Evolutionary conservation across 2,797 vertebrate genomes (phyloP).

Genomic region (Pitangus sulphuratus): DNA sequence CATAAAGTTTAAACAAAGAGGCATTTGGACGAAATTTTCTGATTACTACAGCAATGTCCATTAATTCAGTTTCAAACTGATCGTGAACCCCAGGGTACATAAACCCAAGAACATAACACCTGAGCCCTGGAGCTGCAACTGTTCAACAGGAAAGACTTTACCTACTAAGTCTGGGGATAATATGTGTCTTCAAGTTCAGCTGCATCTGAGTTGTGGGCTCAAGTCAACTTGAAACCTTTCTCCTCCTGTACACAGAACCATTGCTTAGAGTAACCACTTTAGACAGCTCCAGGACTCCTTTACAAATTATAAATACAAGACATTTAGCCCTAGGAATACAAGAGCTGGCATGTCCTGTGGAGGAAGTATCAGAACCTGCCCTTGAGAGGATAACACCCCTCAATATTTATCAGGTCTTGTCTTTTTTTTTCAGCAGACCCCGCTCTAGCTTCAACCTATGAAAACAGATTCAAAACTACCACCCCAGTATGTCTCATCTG

Average conservation of each 20-base stretch:
- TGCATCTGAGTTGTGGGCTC: neutral
- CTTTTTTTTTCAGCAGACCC: neutral
- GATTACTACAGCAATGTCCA: neutral
- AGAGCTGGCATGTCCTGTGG: neutral
- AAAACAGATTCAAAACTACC: neutral
- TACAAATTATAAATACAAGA: neutral
- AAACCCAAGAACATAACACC: neutral
- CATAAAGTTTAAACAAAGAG: slow-evolving; percentile 36
- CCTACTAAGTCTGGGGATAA: neutral
- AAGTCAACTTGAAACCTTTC: neutral
- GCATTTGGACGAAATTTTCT: neutral
- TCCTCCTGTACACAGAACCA: neutral
- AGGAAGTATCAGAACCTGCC: neutral
- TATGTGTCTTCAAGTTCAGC: neutral
- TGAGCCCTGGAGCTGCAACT: neutral
- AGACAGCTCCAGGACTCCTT: neutral
- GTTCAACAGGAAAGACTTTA: neutral
- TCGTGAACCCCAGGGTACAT: neutral
- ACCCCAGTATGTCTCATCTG: neutral
- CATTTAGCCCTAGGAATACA: neutral
- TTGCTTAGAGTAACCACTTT: neutral
- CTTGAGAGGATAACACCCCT: neutral
- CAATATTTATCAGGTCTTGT: neutral
- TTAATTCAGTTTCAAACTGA: neutral
- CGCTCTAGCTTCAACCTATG: neutral